Conservation (phyloP, 1,140 invertebrate genomes). For the Bombus confusus region DNA sequence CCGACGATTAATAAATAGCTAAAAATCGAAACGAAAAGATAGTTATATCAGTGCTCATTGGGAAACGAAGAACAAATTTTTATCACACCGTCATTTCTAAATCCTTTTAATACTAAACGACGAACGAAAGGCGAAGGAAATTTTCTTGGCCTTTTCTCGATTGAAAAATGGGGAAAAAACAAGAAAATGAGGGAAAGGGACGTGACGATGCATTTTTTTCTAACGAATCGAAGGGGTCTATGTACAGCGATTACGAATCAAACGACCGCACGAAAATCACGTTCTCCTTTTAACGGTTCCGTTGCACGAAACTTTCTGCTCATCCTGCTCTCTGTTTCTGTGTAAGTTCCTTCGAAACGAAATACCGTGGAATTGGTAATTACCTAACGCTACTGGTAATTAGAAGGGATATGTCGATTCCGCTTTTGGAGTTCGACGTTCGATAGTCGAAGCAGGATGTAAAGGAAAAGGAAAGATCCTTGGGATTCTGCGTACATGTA, state of each 20-base stretch:
- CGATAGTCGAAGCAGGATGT: constrained; percentile 2
- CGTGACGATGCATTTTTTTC: background rate
- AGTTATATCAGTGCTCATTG: background rate
- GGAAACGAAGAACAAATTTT: background rate
- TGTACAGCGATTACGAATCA: constrained; percentile 44
- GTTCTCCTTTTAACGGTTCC: constrained; percentile 17
- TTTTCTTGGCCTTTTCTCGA: background rate
- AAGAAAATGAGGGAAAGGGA: too few species aligned
- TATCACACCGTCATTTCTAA: background rate
- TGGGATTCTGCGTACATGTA: background rate
- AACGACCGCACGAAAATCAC: constrained; percentile 33
- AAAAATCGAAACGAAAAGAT: background rate
- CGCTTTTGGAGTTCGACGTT: background rate
- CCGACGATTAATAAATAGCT: constrained; percentile 3
- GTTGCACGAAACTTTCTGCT: background rate
- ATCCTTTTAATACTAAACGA: background rate
- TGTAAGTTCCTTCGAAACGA: background rate
- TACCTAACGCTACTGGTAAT: background rate
- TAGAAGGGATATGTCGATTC: background rate
- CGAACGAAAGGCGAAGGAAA: background rate
- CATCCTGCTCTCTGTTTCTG: background rate
- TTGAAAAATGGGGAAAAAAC: background rate
- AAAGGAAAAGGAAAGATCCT: background rate
- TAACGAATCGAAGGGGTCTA: constrained; percentile 13
- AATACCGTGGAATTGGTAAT: background rate